Base-by-base conservation (phyloP, 2,797 vertebrate species). In the Pipistrellus pygmaeus region DNA sequence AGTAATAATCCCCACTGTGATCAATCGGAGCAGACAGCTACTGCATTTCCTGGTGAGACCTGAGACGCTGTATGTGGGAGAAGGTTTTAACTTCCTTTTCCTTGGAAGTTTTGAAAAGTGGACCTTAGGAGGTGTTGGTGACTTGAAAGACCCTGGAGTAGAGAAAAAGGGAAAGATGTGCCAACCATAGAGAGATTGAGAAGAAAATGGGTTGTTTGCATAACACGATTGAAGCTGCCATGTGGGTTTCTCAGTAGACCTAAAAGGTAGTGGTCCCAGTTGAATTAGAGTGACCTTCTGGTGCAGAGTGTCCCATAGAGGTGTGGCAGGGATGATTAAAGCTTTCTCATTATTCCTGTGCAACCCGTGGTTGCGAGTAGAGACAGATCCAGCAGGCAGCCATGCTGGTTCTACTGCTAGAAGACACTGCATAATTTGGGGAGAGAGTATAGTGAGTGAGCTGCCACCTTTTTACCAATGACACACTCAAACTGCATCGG, bases 381-480 rank as follows among this genome's bases (percentile, higher is more conserved):
- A 92, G 90, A 92, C 96, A 94, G 71, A 85, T 73, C 78, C 68
- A 68, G 5, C 17, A 90, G 85, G 92, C 66, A 85, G 77, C 91
- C 46, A 4, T 93, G 95, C 96, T 95, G 91, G 92, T 91, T 95
- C 84, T 95, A 0, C 88, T 85, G 73, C 91, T 96, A 73, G 57
- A 83, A 72, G 57, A 46, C 68, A 62, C 80, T 77, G 76, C 77
- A 68, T 66, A 9, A 55, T 57, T 73, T 94, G 18, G 35, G 35
- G 48, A 92, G 46, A 68, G 20, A 88, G 64, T 57, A 35, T 2
- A 64, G 44, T 44, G 81, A 80, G 81, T 88, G 68, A 60, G 46
- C 85, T 88, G 27, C 51, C 68, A 71, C 32, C 20, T 94, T 88
- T 55, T 71, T 92, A 66, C 82, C 12, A 3, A 76, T 55, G 30